Evolutionary conservation across 2,113 vertebrate species (phyloP), one percentile per base, ranked within the genome.

Genomic region (Turdus rufiventris): DNA sequence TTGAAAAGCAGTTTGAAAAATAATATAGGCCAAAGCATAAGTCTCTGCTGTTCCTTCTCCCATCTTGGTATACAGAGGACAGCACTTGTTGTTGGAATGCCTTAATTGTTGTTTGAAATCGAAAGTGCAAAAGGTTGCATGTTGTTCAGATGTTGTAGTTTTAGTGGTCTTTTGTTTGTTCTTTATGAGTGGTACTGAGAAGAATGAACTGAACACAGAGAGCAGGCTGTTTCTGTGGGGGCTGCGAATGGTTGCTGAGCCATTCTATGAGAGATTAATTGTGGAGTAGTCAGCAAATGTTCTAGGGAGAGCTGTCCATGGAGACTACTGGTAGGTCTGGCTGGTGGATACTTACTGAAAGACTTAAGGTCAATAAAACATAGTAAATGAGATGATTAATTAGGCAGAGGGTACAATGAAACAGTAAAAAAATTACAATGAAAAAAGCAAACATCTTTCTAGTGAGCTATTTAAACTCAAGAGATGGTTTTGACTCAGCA

Each of bases 1-100:
- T 89, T 40, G 83, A 92, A 95, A 94, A 85, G 20, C 57, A 61
- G 29, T 76, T 85, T 68, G 67, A 91, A 84, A 92, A 94, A 84
- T 68, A 75, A 57, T 60, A 66, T 7, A n/a, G 73, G 50, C 36
- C 34, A 80, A 84, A 93, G 60, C 20, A 14, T 66, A 78, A 75
- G 51, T 60, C 25, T 74, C 50, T 83, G 21, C 38, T 71, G 14
- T 36, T 91, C 7, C n/a, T 45, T 93, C 65, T 57, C 12, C 14
- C 36, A 19, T 91, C 17, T 71, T 43, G 19, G 2, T 34, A 5
- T 31, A 4, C 17, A 56, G 36, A 81, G 53, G 47, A 78, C 31
- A 61, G 36, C 34, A 17, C 13, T 85, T 72, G 21, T 85, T 72
- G 21, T 61, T 74, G n/a, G 29, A 81, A 51, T 62, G 61, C 58